Conservation (phyloP, 2,113 vertebrate species). For the Pterophyllum scalare region DNA sequence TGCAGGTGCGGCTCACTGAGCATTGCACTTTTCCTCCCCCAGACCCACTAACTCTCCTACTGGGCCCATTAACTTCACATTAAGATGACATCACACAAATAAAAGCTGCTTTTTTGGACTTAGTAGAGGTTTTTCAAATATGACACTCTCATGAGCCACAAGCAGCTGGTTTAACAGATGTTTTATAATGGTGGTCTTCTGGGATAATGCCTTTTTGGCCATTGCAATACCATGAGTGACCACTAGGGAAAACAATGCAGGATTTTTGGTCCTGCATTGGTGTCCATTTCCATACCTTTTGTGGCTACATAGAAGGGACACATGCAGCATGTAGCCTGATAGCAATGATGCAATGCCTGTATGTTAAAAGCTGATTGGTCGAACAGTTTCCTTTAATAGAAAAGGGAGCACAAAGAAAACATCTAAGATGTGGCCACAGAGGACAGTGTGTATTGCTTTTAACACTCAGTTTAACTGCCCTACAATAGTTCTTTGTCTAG, state of each 20-base stretch:
- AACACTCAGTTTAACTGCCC: too few species aligned
- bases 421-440: neutral
- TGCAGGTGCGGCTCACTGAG: neutral
- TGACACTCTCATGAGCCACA: neutral
- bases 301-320: neutral
- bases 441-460: neutral
- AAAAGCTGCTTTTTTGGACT: neutral
- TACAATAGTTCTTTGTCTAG: too few species aligned
- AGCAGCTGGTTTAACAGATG: constrained; percentile 8
- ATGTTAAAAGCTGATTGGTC: neutral
- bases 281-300: neutral
- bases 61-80: neutral
- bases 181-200: neutral
- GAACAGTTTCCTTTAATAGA: neutral
- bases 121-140: neutral
- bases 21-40: neutral
- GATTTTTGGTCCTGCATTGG: neutral
- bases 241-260: neutral
- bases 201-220: neutral
- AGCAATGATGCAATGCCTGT: neutral
- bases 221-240: neutral
- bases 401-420: neutral
- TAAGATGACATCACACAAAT: constrained; percentile 8
- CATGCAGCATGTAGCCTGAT: neutral
- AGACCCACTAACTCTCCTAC: neutral